phyloP scores from a whole-genome alignment of 2,888 invertebrate genomes.

The Hecatera dysodea region DNA sequence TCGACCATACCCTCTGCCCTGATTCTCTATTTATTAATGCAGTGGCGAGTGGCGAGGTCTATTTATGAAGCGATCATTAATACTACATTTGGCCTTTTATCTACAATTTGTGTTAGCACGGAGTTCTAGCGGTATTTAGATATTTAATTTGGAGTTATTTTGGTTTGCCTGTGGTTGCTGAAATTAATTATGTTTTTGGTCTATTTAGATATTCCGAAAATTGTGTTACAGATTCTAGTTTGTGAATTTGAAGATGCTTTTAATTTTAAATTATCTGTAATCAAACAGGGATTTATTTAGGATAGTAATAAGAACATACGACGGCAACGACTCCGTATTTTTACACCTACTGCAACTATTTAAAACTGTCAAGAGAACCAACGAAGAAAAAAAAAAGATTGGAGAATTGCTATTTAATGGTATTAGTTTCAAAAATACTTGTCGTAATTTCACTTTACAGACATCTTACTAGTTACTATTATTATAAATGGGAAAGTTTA shows the following conservation, averaged over 20 bases:
- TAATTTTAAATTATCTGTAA: neutral
- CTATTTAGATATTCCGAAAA: neutral
- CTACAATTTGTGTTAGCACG: constrained; percentile 19
- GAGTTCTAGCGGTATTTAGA: neutral
- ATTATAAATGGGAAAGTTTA: no score
- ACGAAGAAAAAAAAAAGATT: no score
- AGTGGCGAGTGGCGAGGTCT: constrained; percentile 23
- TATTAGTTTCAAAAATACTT: no score
- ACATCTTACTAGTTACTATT: no score
- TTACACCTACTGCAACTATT: no score
- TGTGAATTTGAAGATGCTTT: neutral
- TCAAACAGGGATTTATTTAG: neutral
- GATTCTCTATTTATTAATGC: constrained; percentile 43
- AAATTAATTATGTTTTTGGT: neutral
- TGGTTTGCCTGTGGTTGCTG: neutral
- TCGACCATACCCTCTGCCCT: neutral
- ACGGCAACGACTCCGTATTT: neutral
- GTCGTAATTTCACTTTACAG: no score
- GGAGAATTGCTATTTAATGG: no score
- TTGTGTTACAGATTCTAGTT: no score
- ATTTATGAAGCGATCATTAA: constrained; percentile 46
- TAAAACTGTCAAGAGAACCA: no score
- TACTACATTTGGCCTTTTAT: constrained; percentile 25
- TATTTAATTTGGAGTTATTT: neutral
- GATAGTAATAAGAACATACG: no score